Conservation (phyloP, 2,888 invertebrate genomes). For the Marasmarcha lunaedactyla region DNA sequence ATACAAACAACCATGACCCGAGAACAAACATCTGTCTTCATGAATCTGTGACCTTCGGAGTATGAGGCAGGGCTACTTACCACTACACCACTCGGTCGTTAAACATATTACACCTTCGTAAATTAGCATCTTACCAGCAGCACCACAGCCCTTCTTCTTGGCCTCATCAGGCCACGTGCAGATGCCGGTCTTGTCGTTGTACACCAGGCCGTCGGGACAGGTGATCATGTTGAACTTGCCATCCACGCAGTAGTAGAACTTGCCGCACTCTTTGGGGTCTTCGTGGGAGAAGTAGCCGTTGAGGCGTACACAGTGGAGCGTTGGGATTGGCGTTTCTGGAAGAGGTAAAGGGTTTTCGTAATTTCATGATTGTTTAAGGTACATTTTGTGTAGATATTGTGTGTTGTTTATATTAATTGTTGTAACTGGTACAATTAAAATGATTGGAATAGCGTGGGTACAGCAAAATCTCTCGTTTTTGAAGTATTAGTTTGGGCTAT, state of each 20-base stretch:
- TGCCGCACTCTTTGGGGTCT: slow-evolving; percentile 81
- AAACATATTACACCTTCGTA: too few relatives aligned
- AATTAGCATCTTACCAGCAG: slow-evolving; percentile 75
- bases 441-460: too few relatives aligned
- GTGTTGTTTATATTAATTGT: too few relatives aligned
- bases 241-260: slow-evolving; percentile 90
- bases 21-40: too few relatives aligned
- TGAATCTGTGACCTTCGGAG: too few relatives aligned
- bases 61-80: too few relatives aligned
- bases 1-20: too few relatives aligned
- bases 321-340: slow-evolving; percentile 79
- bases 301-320: slow-evolving; percentile 81
- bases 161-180: slow-evolving; percentile 95
- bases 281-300: slow-evolving; percentile 92
- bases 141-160: slow-evolving; percentile 86
- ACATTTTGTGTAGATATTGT: too few relatives aligned
- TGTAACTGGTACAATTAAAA: too few relatives aligned
- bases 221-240: slow-evolving; percentile 91
- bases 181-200: slow-evolving; percentile 89
- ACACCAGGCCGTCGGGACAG: slow-evolving; percentile 88
- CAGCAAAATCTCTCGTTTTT: too few relatives aligned
- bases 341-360: neutral
- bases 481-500: too few relatives aligned
- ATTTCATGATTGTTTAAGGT: neutral
- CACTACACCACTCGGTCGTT: too few relatives aligned